Conservation (phyloP, 2,113 vertebrate species). For the Entomyzon cyanotis region DNA sequence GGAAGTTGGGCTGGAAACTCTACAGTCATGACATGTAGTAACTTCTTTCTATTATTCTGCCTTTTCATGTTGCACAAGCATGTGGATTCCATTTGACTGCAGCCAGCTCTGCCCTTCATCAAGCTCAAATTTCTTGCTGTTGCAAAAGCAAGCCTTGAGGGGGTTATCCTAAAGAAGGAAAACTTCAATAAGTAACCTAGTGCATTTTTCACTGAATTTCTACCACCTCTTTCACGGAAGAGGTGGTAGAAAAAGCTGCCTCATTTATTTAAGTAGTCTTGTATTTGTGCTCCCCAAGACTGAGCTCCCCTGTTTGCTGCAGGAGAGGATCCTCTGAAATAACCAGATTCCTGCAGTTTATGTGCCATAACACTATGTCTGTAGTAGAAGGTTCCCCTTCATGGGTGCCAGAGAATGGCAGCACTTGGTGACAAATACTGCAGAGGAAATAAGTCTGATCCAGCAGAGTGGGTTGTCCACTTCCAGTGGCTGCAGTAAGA, state of each 20-base stretch:
- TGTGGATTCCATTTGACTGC: conserved; percentile 60
- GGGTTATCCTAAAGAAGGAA: background rate
- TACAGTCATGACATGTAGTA: conserved; percentile 53
- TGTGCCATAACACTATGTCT: background rate
- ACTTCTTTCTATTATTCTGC: conserved; percentile 59
- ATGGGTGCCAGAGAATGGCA: background rate
- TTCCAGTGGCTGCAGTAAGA: background rate
- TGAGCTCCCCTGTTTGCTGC: background rate
- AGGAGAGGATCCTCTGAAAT: background rate
- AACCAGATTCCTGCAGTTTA: background rate
- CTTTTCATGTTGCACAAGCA: conserved; percentile 53
- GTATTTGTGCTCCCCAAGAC: background rate
- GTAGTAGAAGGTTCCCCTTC: background rate
- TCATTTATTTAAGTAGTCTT: background rate
- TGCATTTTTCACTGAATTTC: background rate
- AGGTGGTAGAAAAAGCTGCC: background rate
- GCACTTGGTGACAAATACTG: background rate
- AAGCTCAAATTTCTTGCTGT: conserved; percentile 40
- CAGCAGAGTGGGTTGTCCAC: background rate
- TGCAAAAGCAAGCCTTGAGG: conserved; percentile 29
- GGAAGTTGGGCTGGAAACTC: conserved; percentile 59
- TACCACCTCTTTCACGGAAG: rapidly evolving
- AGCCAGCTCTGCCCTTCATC: conserved; percentile 42
- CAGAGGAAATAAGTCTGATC: background rate
- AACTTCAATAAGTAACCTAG: background rate